phyloP scores from a whole-genome alignment of 2,888 invertebrate genomes.

The Plutella xylostella region DNA sequence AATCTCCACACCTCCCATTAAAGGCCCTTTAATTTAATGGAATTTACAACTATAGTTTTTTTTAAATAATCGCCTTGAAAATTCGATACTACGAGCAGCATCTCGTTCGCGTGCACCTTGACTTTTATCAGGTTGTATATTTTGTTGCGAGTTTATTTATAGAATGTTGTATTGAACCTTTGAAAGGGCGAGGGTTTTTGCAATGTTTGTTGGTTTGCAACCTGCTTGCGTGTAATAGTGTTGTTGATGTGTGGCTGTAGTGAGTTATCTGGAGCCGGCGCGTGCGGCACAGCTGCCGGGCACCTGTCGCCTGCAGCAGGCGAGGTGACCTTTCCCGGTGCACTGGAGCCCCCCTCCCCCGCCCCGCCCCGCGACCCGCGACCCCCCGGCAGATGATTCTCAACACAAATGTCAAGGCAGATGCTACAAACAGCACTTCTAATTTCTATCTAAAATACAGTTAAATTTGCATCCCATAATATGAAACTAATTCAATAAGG shows the following conservation, averaged over 20 bases:
- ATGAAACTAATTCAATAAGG: background rate
- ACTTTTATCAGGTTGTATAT: constrained; percentile 12
- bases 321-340: constrained; percentile 11
- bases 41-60: constrained; percentile 24
- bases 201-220: background rate
- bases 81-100: too few relatives aligned
- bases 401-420: constrained; percentile 5
- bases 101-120: constrained; percentile 18
- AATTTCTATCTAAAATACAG: background rate
- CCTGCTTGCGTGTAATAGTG: too few relatives aligned
- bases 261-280: too few relatives aligned
- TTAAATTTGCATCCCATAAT: background rate
- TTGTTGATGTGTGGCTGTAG: too few relatives aligned
- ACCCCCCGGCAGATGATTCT: constrained; percentile 7
- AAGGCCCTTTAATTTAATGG: constrained; percentile 32
- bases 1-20: constrained; percentile 30
- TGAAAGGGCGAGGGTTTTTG: background rate
- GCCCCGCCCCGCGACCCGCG: too few relatives aligned
- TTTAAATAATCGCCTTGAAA: too few relatives aligned
- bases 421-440: too few relatives aligned
- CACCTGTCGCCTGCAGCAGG: constrained; percentile 25
- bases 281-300: constrained; percentile 10
- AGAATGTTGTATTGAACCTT: background rate
- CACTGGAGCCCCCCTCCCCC: too few relatives aligned
- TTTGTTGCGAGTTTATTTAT: background rate